phyloP scores from a whole-genome alignment of 2,888 invertebrate species.

The Coremacera marginata region DNA sequence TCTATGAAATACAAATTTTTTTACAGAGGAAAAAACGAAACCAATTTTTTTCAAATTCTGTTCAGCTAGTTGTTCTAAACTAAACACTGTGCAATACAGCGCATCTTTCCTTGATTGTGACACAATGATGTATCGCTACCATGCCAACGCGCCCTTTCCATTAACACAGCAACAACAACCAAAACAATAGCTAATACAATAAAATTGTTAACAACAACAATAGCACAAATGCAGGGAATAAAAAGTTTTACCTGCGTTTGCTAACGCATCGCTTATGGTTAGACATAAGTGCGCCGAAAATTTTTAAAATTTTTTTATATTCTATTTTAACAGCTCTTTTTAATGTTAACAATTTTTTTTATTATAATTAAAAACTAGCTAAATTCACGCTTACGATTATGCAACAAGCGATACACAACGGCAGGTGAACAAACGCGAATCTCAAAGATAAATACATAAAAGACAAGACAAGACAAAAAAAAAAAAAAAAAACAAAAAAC shows the following conservation, averaged over 20 bases:
- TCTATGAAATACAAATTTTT: too few relatives aligned
- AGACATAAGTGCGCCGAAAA: not conserved
- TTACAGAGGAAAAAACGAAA: too few relatives aligned
- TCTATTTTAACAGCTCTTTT: not conserved
- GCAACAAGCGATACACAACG: not conserved
- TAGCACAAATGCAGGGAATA: not conserved
- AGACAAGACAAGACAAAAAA: not conserved
- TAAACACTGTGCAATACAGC: not conserved
- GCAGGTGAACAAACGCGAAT: slow-evolving; percentile 4
- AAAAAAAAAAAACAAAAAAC: slow-evolving; percentile 23
- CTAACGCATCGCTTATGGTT: not conserved
- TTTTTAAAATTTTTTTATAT: not conserved
- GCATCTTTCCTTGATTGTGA: slow-evolving; percentile 52
- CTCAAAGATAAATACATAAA: slow-evolving; percentile 39
- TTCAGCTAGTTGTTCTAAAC: too few relatives aligned
- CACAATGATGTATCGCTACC: slow-evolving; percentile 21
- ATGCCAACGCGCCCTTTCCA: slow-evolving; percentile 23
- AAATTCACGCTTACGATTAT: slow-evolving; percentile 4
- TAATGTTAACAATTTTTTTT: not conserved
- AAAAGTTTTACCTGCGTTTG: not conserved
- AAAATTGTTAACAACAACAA: not conserved
- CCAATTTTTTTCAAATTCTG: too few relatives aligned
- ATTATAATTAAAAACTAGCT: not conserved
- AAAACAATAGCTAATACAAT: not conserved
- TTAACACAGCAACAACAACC: slow-evolving; percentile 19